Base-by-base conservation (phyloP, 2,888 invertebrate genomes). In the Melieria picta region DNA sequence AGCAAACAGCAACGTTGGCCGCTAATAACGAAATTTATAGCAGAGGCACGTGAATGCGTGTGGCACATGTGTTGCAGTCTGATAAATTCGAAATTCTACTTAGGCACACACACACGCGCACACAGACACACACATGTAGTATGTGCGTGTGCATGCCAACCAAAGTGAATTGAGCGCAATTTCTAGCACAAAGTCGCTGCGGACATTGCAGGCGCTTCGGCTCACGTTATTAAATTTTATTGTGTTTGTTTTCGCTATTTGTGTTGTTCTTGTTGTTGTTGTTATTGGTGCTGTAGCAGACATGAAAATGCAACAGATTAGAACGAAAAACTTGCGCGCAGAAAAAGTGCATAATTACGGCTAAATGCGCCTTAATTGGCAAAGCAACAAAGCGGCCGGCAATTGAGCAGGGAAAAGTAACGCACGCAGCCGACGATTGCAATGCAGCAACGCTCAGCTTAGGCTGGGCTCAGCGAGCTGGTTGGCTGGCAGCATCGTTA, bases 301-400 rank as follows among this genome's bases (percentile, higher is more conserved):
- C 77, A 79, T 75, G 74, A 79, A 81, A 80, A 77, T 75, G 75
- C 81, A 83, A 77, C 79, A 78, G 83, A 80, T 81, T 82, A 83
- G 84, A 83, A 83, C 83, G 80, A 72, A 65, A 69, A 72, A 72
- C 72, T 70, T 65, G 70, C 64, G 70, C 63, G 66, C 43, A 63
- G 60, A 68, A 72, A 71, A 74, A 69, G 65, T 75, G 72, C 73
- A 75, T 74, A 76, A 69, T 72, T 65, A 74, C 68, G 7, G n/a
- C 10, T 11, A 11, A n/a, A 61, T 45, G 10, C 13, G 43, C n/a
- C 43, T 43, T 46, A 61, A 61, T 61, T 43, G 61, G 52, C 52
- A 9, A 50, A 50, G 2, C 11, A 30, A 2, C 30, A 30, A 30
- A 30, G 7, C 4, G 30, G 48, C 6, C 45, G 11, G 42, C 47